Conservation (phyloP, 2,113 vertebrate species). For the Anguilla japonica region DNA sequence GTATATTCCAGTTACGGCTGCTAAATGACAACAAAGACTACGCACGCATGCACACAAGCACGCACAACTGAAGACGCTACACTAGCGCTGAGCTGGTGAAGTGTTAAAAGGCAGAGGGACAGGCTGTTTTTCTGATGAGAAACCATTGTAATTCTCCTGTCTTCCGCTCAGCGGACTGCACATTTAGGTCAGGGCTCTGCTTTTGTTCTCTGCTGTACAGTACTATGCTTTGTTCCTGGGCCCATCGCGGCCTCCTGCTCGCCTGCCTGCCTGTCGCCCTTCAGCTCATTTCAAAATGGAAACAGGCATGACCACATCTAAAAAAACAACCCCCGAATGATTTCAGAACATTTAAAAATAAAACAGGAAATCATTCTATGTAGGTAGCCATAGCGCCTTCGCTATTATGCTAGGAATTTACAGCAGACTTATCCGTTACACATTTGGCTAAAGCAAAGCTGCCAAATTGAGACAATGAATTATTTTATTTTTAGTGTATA, state of each 20-base stretch:
- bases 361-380: not conserved
- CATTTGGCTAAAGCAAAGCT: not conserved
- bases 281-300: not conserved
- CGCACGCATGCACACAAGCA: not conserved
- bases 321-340: not conserved
- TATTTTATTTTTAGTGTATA: not conserved
- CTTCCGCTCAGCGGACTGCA: constrained; percentile 20
- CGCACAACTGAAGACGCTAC: not conserved
- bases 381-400: not conserved
- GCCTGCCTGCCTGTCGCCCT: not conserved
- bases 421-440: not conserved
- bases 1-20: too few relatives aligned
- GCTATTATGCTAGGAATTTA: not conserved
- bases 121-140: constrained; percentile 1
- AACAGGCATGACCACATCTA: not conserved
- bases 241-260: not conserved
- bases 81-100: not conserved
- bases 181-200: constrained; percentile 40
- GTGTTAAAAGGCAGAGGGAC: not conserved
- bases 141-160: not conserved
- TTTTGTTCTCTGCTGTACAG: constrained; percentile 42
- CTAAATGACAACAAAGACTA: too few relatives aligned
- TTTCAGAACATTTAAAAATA: not conserved
- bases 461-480: not conserved
- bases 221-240: constrained; percentile 42